Conservation (phyloP, 2,888 invertebrate genomes). For the Urechis unicinctus region DNA sequence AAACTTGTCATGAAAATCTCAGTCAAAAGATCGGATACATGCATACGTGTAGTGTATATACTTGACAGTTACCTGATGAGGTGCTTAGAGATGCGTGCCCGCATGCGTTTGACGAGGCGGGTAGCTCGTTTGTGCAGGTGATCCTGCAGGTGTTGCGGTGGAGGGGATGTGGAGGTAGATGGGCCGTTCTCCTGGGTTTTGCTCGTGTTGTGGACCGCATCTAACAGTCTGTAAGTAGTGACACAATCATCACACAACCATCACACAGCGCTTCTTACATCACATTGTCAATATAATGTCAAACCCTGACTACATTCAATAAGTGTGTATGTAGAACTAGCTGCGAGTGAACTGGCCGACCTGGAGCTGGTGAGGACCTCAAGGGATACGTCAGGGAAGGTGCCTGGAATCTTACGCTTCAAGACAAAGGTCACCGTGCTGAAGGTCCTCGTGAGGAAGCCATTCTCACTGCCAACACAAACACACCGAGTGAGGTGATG, state of each 20-base stretch:
- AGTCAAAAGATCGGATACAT: too few relatives aligned
- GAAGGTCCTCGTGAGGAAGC: conserved; percentile 8
- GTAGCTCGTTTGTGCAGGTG: background rate
- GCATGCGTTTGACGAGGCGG: background rate
- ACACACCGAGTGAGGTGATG: too few relatives aligned
- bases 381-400: background rate
- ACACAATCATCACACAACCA: background rate
- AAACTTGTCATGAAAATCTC: too few relatives aligned
- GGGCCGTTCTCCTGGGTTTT: too few relatives aligned
- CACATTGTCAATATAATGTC: background rate
- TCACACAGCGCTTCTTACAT: background rate
- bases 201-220: background rate
- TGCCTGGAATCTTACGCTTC: background rate
- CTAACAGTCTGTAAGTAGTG: too few relatives aligned
- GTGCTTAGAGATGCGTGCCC: background rate
- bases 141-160: too few relatives aligned
- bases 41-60: too few relatives aligned
- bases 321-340: background rate
- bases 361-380: background rate
- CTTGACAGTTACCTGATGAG: conserved; percentile 7
- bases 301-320: background rate
- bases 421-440: background rate
- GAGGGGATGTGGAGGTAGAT: too few relatives aligned
- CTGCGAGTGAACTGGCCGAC: background rate
- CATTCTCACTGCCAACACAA: conserved; percentile 22